Percentiles rank a stretch among this genome's conserved stretches.
Evolutionary conservation across 2,797 vertebrate genomes (phyloP).

Genomic region (Chaenodraco wilsoni): DNA sequence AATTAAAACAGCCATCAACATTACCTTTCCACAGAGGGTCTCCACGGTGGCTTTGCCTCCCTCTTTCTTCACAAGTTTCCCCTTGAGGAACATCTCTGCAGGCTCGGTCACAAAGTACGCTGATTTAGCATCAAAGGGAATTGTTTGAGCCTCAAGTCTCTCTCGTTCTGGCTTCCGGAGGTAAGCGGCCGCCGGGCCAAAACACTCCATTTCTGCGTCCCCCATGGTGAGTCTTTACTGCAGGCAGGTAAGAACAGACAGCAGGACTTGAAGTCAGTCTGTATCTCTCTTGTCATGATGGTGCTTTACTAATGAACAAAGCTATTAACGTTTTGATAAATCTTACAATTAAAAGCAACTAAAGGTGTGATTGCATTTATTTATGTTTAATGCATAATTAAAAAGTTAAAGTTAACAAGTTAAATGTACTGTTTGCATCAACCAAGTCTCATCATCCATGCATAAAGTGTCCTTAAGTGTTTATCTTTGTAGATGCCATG

Average conservation of each 20-base stretch:
- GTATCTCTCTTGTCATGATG: neutral
- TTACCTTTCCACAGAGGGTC: conserved; percentile 85
- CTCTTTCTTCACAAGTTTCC: conserved; percentile 83
- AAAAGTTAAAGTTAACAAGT: neutral
- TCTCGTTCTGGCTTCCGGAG: conserved; percentile 91
- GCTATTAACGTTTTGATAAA: neutral
- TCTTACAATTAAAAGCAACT: neutral
- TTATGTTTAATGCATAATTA: neutral
- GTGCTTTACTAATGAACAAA: neutral
- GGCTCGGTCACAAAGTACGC: conserved; percentile 85
- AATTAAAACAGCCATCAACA: neutral
- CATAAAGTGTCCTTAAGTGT: neutral
- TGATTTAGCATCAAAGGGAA: conserved; percentile 86
- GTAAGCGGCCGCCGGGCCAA: conserved; percentile 85
- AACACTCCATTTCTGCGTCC: conserved; percentile 88
- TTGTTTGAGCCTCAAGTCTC: conserved; percentile 85
- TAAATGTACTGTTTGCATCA: neutral
- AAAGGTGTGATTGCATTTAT: neutral
- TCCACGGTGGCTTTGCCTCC: conserved; percentile 89
- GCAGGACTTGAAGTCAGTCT: neutral
- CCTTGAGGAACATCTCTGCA: conserved; percentile 88
- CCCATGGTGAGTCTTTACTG: conserved; percentile 86
- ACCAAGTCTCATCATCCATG: neutral
- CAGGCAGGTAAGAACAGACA: conserved; percentile 41
- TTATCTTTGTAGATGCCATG: neutral